Conservation (phyloP, 2,113 vertebrate species). For the Passer montanus region DNA sequence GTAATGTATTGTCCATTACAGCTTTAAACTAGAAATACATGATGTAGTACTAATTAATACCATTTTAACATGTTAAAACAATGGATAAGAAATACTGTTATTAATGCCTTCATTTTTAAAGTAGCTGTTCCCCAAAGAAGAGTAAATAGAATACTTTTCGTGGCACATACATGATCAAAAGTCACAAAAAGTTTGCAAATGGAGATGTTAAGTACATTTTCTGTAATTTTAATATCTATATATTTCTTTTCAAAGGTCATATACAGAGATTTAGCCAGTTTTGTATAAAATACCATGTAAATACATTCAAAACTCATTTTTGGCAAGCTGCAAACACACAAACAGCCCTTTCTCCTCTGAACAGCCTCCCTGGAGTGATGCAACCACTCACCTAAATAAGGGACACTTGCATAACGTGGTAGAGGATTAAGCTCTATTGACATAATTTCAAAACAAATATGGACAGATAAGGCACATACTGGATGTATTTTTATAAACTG, state of each 20-base stretch:
- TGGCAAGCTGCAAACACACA: not conserved
- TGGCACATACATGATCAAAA: slow-evolving; percentile 18
- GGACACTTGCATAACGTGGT: not conserved
- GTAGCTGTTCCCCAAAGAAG: slow-evolving; percentile 49
- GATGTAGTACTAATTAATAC: slow-evolving; percentile 51
- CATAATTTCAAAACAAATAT: not conserved
- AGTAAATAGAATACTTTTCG: slow-evolving; percentile 44
- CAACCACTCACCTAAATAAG: not conserved
- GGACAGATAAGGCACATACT: not conserved
- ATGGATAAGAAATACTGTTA: slow-evolving; percentile 49
- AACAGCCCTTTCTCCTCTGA: not conserved
- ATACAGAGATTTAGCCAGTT: not conserved
- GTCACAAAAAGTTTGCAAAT: not conserved
- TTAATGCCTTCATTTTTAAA: slow-evolving; percentile 66
- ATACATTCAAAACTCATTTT: slow-evolving; percentile 24
- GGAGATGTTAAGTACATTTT: slow-evolving; percentile 1
- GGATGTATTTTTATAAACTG: not conserved
- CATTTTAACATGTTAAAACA: slow-evolving; percentile 52
- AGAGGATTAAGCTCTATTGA: not conserved
- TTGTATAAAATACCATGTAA: slow-evolving; percentile 25
- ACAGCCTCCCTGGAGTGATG: not conserved
- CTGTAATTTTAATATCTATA: not conserved
- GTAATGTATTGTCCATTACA: slow-evolving; percentile 17
- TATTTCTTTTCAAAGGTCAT: slow-evolving; percentile 14
- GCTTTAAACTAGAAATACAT: slow-evolving; percentile 61